A percentile compares a stretch with the other conserved stretches of the same genome.
Evolutionary conservation across 2,888 invertebrate species (phyloP).

Genomic region (Coenonympha glycerion): DNA sequence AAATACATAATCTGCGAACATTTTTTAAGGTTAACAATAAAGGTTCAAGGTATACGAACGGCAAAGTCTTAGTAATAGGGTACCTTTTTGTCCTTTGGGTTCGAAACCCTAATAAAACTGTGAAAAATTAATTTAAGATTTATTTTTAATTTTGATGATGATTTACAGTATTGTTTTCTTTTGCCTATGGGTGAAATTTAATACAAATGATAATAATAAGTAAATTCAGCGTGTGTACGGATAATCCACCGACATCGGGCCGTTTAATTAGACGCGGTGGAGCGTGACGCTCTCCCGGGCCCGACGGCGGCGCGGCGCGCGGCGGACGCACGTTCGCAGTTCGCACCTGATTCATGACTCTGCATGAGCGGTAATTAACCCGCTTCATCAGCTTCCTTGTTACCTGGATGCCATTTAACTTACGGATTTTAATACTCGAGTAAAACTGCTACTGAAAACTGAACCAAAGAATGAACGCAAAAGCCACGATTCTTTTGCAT

Average conservation of each 20-base stretch:
- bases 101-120: no score
- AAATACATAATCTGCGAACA: no score
- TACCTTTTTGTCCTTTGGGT: no score
- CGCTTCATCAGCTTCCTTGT: slow-evolving; percentile 41
- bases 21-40: no score
- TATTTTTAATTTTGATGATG: no score
- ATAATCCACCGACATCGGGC: slow-evolving; percentile 34
- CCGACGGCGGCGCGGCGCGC: no score
- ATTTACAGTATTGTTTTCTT: no score
- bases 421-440: slow-evolving; percentile 11
- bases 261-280: slow-evolving; percentile 52
- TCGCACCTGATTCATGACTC: slow-evolving; percentile 52
- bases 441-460: neutral
- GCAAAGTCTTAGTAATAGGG: no score
- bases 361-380: slow-evolving; percentile 60
- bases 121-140: no score
- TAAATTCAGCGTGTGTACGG: slow-evolving; percentile 6
- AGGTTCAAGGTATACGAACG: no score
- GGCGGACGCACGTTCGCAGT: slow-evolving; percentile 35
- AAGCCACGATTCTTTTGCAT: neutral
- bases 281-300: slow-evolving; percentile 29
- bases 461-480: neutral
- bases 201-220: no score
- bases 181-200: no score
- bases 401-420: slow-evolving; percentile 26